Conservation (phyloP, 2,113 vertebrate species). For the Hydrochoerus hydrochaeris region DNA sequence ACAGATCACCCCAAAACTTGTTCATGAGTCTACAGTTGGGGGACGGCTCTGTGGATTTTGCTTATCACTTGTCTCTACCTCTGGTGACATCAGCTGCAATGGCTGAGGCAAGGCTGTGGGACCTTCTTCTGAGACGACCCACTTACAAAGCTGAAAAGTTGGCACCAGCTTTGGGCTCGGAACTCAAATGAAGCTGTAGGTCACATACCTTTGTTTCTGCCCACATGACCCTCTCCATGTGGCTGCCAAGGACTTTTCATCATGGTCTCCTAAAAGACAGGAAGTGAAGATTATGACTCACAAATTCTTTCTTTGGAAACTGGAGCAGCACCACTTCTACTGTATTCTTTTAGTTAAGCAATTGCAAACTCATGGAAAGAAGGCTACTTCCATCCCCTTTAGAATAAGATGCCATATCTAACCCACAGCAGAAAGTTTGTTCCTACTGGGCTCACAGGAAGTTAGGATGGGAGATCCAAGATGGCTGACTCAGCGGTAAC, state of each 20-base stretch:
- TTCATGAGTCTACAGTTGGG: background rate
- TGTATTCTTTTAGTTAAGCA: background rate
- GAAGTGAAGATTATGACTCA: background rate
- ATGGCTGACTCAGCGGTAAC: too few relatives aligned
- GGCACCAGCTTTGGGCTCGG: background rate
- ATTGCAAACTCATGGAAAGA: background rate
- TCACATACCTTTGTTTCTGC: too few relatives aligned
- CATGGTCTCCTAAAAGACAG: background rate
- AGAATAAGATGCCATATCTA: background rate
- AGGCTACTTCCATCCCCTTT: background rate
- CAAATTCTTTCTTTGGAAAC: background rate
- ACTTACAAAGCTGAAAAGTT: background rate
- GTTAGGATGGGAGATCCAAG: too few relatives aligned
- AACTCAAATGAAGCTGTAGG: background rate
- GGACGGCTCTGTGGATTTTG: background rate
- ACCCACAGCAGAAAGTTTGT: background rate
- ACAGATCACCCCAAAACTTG: background rate
- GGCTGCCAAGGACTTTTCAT: background rate
- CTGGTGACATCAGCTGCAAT: background rate
- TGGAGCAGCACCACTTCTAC: background rate
- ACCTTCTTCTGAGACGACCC: background rate
- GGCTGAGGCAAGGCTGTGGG: background rate
- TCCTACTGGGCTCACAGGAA: background rate
- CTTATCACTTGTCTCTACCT: background rate
- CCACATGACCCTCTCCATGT: background rate